Conservation (phyloP, 2,113 vertebrate species). For the Deroptyus accipitrinus region DNA sequence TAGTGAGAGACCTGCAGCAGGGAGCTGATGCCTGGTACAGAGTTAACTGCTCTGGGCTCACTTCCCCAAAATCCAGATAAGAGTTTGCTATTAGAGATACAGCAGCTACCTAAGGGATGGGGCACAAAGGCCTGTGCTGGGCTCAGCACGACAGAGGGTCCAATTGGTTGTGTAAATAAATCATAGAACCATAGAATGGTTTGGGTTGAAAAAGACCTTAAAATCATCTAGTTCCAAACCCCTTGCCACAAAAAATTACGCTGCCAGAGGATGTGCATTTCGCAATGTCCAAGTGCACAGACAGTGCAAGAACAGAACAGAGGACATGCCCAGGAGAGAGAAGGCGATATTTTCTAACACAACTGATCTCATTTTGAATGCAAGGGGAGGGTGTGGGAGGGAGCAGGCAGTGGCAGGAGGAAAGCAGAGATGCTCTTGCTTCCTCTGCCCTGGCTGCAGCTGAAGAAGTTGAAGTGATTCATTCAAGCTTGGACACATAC, state of each 20-base stretch:
- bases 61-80: too few relatives aligned
- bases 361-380: not conserved
- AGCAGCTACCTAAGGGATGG: not conserved
- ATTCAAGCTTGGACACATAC: not conserved
- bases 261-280: not conserved
- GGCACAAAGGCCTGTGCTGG: not conserved
- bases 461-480: not conserved
- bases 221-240: not conserved
- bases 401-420: not conserved
- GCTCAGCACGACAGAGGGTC: not conserved
- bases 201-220: not conserved
- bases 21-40: not conserved
- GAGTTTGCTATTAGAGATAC: not conserved
- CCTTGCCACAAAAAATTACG: not conserved
- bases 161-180: not conserved
- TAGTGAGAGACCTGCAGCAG: not conserved
- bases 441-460: not conserved
- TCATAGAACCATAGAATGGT: not conserved
- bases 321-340: not conserved
- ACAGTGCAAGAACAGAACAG: not conserved
- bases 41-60: not conserved
- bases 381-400: not conserved
- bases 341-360: not conserved
- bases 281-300: not conserved
- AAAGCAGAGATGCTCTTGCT: not conserved